Conservation (phyloP, 2,113 vertebrate genomes). For the Rissa tridactyla region DNA sequence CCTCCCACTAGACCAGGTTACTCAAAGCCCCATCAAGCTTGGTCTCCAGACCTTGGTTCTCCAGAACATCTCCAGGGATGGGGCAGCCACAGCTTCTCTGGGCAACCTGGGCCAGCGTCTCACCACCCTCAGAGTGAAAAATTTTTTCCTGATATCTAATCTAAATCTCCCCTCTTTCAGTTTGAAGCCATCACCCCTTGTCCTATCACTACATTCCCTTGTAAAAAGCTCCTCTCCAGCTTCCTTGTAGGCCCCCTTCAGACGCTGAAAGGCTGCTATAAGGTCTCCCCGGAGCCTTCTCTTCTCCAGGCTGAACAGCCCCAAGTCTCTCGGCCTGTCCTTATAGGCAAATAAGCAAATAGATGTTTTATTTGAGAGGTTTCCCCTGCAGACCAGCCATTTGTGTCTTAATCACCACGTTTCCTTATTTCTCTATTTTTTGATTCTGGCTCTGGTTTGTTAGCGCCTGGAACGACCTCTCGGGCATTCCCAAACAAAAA, state of each 20-base stretch:
- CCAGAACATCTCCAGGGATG: background rate
- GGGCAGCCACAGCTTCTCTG: background rate
- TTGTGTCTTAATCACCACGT: background rate
- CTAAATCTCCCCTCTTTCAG: background rate
- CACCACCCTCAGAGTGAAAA: background rate
- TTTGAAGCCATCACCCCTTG: background rate
- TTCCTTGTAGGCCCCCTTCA: background rate
- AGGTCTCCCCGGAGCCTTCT: background rate
- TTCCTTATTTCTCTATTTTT: background rate
- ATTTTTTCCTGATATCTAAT: background rate
- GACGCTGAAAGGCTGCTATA: background rate
- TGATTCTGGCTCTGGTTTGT: background rate
- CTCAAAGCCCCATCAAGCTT: background rate
- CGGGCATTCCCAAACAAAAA: background rate
- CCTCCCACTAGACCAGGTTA: background rate
- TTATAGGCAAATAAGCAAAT: background rate
- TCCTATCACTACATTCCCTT: background rate
- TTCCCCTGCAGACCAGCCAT: background rate
- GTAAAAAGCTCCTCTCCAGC: background rate
- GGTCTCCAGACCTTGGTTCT: background rate
- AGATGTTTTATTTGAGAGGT: background rate
- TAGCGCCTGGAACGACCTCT: background rate
- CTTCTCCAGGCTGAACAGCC: background rate
- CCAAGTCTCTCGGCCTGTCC: background rate
- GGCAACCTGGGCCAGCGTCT: background rate